phyloP scores from a whole-genome alignment of 2,113 vertebrate species.

The Todiramphus chloris region DNA sequence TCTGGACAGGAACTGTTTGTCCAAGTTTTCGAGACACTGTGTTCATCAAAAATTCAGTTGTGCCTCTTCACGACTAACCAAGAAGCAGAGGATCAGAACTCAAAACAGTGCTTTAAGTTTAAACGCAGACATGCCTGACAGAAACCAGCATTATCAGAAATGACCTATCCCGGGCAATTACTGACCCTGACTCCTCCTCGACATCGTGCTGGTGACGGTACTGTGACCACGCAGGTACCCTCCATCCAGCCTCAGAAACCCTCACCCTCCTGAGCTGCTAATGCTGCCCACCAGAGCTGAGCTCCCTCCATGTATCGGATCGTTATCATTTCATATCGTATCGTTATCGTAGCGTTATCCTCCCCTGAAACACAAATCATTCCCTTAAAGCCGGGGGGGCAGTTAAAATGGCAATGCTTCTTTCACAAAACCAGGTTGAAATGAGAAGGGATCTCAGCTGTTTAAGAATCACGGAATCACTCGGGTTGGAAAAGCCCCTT shows the following conservation, averaged over 20 bases:
- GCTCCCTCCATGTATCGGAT: fast-evolving
- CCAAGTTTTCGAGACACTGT: neutral
- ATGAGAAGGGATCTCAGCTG: neutral
- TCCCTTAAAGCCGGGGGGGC: neutral
- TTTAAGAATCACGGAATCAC: neutral
- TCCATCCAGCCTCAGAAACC: neutral
- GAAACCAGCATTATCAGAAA: neutral
- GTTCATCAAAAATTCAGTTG: neutral
- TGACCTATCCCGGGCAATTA: neutral
- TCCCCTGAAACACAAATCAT: neutral
- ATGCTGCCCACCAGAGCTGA: fast-evolving
- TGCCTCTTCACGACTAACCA: neutral
- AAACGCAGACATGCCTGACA: neutral
- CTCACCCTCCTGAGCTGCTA: neutral
- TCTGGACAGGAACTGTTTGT: neutral
- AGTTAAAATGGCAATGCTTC: neutral
- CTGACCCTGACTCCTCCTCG: neutral
- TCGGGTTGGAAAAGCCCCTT: neutral
- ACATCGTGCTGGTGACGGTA: neutral
- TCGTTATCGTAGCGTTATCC: neutral
- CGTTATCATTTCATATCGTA: too few relatives aligned
- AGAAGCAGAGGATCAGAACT: neutral
- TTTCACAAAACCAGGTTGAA: neutral
- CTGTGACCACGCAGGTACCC: neutral
- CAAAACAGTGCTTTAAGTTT: neutral